Conservation (phyloP, 2,113 vertebrate species). For the Eclectus roratus region DNA sequence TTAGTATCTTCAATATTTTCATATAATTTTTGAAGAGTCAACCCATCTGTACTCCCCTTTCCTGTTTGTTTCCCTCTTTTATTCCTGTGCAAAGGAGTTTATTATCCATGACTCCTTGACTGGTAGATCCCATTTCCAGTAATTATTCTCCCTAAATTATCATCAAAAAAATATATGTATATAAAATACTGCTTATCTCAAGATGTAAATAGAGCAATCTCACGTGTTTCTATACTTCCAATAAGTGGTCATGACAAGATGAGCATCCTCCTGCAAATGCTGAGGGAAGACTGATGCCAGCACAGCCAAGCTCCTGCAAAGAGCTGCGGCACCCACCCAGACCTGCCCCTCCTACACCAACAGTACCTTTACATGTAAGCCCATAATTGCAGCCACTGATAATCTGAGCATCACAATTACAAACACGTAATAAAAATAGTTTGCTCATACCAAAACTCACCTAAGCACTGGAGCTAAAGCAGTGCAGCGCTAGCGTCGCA, state of each 20-base stretch:
- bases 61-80: not conserved
- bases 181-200: not conserved
- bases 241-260: rapidly evolving
- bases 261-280: not conserved
- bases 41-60: not conserved
- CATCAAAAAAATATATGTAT: not conserved
- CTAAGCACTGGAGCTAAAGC: not conserved
- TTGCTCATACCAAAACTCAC: not conserved
- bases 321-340: not conserved
- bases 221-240: not conserved
- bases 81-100: not conserved
- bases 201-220: not conserved
- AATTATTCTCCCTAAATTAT: not conserved
- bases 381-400: rapidly evolving
- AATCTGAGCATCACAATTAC: not conserved
- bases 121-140: not conserved
- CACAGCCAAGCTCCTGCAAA: rapidly evolving
- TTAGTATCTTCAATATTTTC: not conserved
- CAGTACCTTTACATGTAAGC: rapidly evolving
- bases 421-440: rapidly evolving
- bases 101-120: not conserved
- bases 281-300: rapidly evolving
- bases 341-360: not conserved
- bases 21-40: not conserved
- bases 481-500: rapidly evolving